These are phyloP conservation scores for Alitta virens DNA, from an alignment of 2,888 invertebrate genomes.

Conservation along the genomic window DNA sequence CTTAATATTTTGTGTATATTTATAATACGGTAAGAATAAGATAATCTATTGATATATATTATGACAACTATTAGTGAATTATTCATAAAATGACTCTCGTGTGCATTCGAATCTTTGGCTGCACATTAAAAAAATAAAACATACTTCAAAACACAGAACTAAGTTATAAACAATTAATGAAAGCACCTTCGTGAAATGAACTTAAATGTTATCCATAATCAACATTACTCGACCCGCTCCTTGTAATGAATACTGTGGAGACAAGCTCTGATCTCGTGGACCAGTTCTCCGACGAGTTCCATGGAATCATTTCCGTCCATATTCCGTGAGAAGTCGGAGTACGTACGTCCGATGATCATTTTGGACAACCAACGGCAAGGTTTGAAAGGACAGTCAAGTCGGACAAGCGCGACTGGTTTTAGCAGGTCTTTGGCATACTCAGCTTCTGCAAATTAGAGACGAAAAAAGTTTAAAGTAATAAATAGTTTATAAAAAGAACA, in stretches of 20 bases:
- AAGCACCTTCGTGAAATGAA: too few species aligned
- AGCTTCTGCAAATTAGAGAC: slow-evolving; percentile 1
- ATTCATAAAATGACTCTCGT: too few species aligned
- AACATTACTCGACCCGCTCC: slow-evolving; percentile 11
- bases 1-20: too few species aligned
- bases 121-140: too few species aligned
- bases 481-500: neutral
- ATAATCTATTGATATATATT: too few species aligned
- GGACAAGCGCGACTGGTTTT: slow-evolving; percentile 7
- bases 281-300: slow-evolving; percentile 13
- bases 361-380: slow-evolving; percentile 11
- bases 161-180: too few species aligned
- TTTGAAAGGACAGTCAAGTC: slow-evolving; percentile 14
- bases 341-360: slow-evolving; percentile 4
- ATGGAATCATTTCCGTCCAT: slow-evolving; percentile 6
- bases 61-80: too few species aligned
- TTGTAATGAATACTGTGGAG: slow-evolving; percentile 7
- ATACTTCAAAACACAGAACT: too few species aligned
- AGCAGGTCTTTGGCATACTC: slow-evolving; percentile 13
- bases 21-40: too few species aligned
- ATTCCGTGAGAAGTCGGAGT: slow-evolving; percentile 9
- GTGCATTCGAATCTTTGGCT: too few species aligned
- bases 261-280: neutral
- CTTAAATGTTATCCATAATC: too few species aligned
- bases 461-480: too few species aligned